phyloP scores from a whole-genome alignment of 30 jellyfish, hydroid and myxozoan genomes.

The Nemopilema nomurai region DNA sequence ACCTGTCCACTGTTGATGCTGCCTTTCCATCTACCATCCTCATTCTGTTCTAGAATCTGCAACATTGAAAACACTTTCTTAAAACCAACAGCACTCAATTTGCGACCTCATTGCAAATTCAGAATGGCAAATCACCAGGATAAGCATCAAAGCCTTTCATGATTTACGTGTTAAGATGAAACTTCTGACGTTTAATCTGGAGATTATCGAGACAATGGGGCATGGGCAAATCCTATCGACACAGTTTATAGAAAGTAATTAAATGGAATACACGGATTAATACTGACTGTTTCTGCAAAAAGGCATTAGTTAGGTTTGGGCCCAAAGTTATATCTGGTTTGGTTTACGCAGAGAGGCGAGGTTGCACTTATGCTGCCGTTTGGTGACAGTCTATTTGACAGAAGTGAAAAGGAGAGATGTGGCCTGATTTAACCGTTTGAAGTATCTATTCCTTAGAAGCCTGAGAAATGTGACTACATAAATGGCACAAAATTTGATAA shows the following conservation, averaged over 20 bases:
- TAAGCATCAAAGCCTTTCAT: not conserved
- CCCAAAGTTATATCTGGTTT: too few species aligned
- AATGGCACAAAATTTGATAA: too few species aligned
- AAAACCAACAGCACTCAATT: not conserved
- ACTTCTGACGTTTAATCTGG: constrained; percentile 27
- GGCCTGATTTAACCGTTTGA: too few species aligned
- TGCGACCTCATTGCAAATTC: not conserved
- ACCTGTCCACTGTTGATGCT: constrained; percentile 69
- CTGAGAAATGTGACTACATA: too few species aligned
- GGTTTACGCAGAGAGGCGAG: not conserved
- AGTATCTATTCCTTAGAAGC: too few species aligned
- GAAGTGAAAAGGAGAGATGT: too few species aligned
- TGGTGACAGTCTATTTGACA: too few species aligned
- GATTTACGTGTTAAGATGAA: constrained; percentile 25
- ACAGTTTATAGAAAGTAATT: not conserved
- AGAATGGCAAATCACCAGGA: not conserved
- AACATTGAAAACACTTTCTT: constrained; percentile 4
- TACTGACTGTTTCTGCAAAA: not conserved
- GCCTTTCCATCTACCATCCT: constrained; percentile 93
- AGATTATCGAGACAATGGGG: not conserved
- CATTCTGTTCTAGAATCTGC: constrained; percentile 82
- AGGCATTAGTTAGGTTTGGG: not conserved
- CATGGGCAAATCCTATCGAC: constrained; percentile 4
- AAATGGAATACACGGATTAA: not conserved
- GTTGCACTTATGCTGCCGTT: too few species aligned